Base-by-base conservation (phyloP, 1,140 invertebrate species). In the Bombyx mori region DNA sequence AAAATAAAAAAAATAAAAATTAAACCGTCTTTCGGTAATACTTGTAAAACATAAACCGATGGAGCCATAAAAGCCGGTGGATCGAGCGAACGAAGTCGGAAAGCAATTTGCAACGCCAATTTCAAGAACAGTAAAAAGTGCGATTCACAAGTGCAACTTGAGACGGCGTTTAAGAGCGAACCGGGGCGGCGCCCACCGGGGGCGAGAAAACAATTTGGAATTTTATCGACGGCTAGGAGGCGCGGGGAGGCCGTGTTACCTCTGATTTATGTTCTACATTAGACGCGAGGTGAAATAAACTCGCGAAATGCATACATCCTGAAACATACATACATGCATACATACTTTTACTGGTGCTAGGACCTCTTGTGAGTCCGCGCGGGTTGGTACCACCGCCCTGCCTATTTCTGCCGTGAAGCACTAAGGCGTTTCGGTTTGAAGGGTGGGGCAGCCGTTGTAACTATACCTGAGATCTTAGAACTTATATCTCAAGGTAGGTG, bases 161-260 rank as follows among this genome's bases (percentile, higher is more conserved):
- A 82, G 82, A 75, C 77, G 79, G 79, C 81, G 83, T 86, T 86
- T 86, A 84, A 82, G 81, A 86, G 83, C 80, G 80, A 86, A 83
- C 71, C 72, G 75, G 73, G 79, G 80, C 78, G 75, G 80, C 78
- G 77, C 77, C 78, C 77, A 79, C 75, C 78, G 78, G 72, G 79
- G 80, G 71, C 79, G 80, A 82, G 78, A 77, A 80, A 86, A 86
- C 81, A 84, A 86, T 84, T 86, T 84, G 73, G 75, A 79, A 71
- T 86, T 86, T 86, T 86, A 86, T 86, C 81, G 82, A 69, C 64
- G 66, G 62, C 61, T 66, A 77, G 75, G 72, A 69, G 74, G 71
- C 63, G 68, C 49, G 68, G 63, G 72, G 69, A 71, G 73, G 69
- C 73, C 74, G 73, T 72, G 73, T 81, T 80, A 79, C 79, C 68